Percentiles rank a stretch among this genome's conserved stretches.
These are phyloP conservation scores for Drosophila parabipectinata DNA, from an alignment of 1,140 invertebrate species.

Conservation along the genomic window DNA sequence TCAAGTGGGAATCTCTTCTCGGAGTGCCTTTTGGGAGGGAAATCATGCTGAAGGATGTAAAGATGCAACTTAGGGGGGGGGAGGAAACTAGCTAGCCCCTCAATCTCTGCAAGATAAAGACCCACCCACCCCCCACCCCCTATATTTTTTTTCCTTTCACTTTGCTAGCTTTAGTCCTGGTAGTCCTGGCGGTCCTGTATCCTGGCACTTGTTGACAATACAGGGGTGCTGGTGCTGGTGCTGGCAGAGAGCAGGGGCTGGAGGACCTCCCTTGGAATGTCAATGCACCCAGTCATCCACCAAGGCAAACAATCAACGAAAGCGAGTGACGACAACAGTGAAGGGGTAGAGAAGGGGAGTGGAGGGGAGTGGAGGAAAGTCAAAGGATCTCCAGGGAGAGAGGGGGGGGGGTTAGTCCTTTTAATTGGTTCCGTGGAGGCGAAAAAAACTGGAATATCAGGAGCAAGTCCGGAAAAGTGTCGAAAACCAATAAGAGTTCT, in stretches of 20 bases:
- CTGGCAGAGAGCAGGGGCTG: not conserved
- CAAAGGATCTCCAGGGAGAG: constrained; percentile 1
- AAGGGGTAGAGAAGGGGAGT: not conserved
- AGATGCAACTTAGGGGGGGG: constrained; percentile 10
- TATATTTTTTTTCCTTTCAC: constrained; percentile 20
- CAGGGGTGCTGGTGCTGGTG: constrained; percentile 2
- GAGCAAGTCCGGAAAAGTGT: no score
- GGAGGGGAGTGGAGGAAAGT: constrained; percentile 5
- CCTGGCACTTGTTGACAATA: constrained; percentile 62
- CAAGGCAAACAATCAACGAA: constrained; percentile 45
- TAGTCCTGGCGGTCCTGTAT: not conserved
- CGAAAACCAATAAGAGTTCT: no score
- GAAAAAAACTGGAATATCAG: no score
- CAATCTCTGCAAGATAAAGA: not conserved
- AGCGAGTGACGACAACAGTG: constrained; percentile 47
- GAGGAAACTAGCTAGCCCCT: constrained; percentile 16
- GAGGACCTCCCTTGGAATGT: constrained; percentile 18
- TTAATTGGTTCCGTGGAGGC: constrained; percentile 4
- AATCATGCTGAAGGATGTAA: constrained; percentile 26
- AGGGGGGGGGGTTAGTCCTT: not conserved
- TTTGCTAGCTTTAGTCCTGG: not conserved
- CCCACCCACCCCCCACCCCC: no score
- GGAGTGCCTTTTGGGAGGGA: not conserved
- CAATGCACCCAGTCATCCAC: constrained; percentile 50
- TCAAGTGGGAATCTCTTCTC: no score